Conservation (phyloP, 1,140 invertebrate genomes). For the Drosophila pandora region DNA sequence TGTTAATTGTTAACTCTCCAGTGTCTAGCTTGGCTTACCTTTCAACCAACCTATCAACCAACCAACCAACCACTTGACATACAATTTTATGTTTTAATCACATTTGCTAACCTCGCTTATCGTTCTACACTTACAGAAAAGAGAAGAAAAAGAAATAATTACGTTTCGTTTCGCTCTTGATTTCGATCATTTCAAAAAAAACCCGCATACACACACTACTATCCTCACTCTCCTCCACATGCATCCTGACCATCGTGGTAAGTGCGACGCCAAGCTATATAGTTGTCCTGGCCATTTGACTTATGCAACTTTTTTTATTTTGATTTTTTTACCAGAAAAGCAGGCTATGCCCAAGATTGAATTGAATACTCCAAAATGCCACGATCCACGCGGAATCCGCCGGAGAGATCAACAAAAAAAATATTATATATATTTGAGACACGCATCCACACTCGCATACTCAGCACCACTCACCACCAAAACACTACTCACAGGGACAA, state of each 20-base stretch:
- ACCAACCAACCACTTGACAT: constrained; percentile 7
- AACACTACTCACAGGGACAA: constrained; percentile 4
- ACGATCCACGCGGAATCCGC: constrained; percentile 41
- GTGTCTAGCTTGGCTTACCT: constrained; percentile 61
- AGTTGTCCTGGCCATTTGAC: constrained; percentile 2
- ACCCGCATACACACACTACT: constrained; percentile 50
- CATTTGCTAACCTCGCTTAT: constrained; percentile 49
- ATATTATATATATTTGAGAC: constrained; percentile 2
- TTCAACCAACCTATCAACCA: constrained; percentile 4
- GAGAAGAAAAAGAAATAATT: constrained; percentile 82
- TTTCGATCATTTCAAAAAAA: constrained; percentile 62
- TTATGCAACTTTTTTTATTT: constrained; percentile 30
- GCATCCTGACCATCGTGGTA: constrained; percentile 59
- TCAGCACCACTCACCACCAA: constrained; percentile 37
- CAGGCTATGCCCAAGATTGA: constrained; percentile 38
- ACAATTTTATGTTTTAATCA: constrained; percentile 20
- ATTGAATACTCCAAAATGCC: constrained; percentile 60
- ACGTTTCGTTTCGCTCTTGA: constrained; percentile 70
- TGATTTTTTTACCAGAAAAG: constrained; percentile 27
- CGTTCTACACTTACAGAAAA: constrained; percentile 76
- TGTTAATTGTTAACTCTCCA: constrained; percentile 60
- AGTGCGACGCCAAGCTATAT: constrained; percentile 26
- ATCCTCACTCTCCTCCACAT: constrained; percentile 30
- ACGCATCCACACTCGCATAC: constrained; percentile 41
- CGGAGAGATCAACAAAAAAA: constrained; percentile 9